Percentiles rank a stretch among this genome's conserved stretches.
Conservation (phyloP, 2,888 invertebrate genomes). For the Acleris cristana region DNA sequence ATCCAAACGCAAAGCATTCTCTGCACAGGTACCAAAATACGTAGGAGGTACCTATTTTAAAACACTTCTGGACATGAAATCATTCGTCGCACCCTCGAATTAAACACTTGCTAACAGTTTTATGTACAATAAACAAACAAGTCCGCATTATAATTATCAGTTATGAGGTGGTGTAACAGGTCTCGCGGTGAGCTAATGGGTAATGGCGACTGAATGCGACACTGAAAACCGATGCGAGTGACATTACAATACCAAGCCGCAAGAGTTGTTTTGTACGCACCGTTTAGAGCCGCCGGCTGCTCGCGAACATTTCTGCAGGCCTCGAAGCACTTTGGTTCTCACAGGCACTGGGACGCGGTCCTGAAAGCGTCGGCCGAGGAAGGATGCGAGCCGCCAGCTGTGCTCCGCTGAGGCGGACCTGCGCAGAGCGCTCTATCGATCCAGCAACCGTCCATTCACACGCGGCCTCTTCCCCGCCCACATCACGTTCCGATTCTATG, state of each 20-base stretch:
- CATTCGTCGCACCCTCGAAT: not conserved
- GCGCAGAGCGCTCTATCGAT: conserved; percentile 80
- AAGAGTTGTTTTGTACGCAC: conserved; percentile 57
- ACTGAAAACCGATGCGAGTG: conserved; percentile 11
- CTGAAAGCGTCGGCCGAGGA: conserved; percentile 53
- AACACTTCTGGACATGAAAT: conserved; percentile 3
- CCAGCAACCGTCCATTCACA: conserved; percentile 73
- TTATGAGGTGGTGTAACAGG: conserved; percentile 68
- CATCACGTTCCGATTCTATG: conserved; percentile 65
- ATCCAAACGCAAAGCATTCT: conserved; percentile 9
- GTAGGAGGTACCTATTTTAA: conserved; percentile 3
- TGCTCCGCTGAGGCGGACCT: conserved; percentile 58
- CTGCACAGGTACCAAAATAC: conserved; percentile 15
- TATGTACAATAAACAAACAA: conserved; percentile 65
- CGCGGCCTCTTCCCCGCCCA: conserved; percentile 72
- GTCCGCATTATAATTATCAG: conserved; percentile 52
- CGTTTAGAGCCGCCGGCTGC: conserved; percentile 68
- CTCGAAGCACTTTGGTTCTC: conserved; percentile 62
- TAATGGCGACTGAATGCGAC: conserved; percentile 51
- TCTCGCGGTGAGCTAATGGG: conserved; percentile 50
- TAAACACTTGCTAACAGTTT: conserved; percentile 33
- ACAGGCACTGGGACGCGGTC: conserved; percentile 60
- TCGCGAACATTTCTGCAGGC: conserved; percentile 66
- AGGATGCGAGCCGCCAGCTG: conserved; percentile 70
- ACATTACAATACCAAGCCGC: not conserved